Evolutionary conservation across 1,140 invertebrate genomes (phyloP).

Genomic region (Musca domestica): DNA sequence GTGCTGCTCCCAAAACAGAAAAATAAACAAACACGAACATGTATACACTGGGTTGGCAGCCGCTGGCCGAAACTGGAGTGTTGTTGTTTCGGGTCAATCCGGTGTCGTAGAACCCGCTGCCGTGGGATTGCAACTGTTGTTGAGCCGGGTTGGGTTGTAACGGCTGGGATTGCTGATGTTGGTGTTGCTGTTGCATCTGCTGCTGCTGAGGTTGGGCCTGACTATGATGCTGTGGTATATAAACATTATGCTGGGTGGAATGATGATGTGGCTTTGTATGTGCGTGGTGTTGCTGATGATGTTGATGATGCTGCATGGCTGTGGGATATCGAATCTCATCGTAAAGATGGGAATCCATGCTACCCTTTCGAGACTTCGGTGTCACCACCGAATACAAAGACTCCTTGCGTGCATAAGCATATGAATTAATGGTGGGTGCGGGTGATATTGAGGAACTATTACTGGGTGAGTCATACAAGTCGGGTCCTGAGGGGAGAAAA

Average conservation of each 20-base stretch:
- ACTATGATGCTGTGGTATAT: constrained; percentile 29
- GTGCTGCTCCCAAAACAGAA: too few species aligned
- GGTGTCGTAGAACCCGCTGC: too few species aligned
- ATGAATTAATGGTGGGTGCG: constrained; percentile 35
- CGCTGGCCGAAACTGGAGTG: constrained; percentile 35
- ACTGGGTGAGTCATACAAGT: constrained; percentile 49
- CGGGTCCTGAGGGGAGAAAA: constrained; percentile 31
- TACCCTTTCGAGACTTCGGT: constrained; percentile 48
- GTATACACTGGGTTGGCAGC: too few species aligned
- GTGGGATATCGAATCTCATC: constrained; percentile 46
- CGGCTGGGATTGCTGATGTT: constrained; percentile 13
- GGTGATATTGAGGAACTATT: constrained; percentile 40
- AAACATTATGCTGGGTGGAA: constrained; percentile 11
- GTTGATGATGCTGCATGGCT: constrained; percentile 38
- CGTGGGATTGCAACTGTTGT: constrained; percentile 32
- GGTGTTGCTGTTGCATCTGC: constrained; percentile 14
- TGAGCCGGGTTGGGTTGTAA: constrained; percentile 24
- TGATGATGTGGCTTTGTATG: constrained; percentile 34
- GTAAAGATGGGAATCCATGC: constrained; percentile 48
- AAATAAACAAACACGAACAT: too few species aligned
- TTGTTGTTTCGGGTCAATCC: too few species aligned
- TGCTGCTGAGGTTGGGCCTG: constrained; percentile 9
- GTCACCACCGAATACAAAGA: constrained; percentile 47
- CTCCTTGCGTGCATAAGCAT: constrained; percentile 48
- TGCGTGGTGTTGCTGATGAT: constrained; percentile 40